Evolutionary conservation across 1,140 invertebrate species (phyloP).

Genomic region (Drosophila prosaltans): DNA sequence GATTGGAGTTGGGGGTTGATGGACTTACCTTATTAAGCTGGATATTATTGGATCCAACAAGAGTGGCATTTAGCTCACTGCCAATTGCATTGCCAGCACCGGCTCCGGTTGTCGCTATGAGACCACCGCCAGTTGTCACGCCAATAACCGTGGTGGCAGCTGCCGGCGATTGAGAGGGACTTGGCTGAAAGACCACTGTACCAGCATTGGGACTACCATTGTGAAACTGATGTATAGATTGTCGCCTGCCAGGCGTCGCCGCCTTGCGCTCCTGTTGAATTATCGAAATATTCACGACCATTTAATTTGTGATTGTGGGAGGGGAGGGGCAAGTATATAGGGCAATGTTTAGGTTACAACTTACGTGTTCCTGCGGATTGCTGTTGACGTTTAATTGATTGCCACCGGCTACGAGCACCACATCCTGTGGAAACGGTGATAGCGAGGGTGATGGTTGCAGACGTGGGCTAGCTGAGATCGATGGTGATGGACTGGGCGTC

Average conservation of each 20-base stretch:
- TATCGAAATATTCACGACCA: too few relatives aligned
- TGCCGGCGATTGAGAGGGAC: slow-evolving; percentile 82
- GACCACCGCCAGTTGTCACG: slow-evolving; percentile 79
- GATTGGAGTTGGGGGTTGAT: too few relatives aligned
- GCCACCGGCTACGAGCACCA: slow-evolving; percentile 82
- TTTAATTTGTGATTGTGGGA: not conserved
- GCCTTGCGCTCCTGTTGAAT: slow-evolving; percentile 78
- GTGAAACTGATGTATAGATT: slow-evolving; percentile 82
- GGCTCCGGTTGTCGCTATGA: slow-evolving; percentile 56
- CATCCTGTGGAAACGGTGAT: slow-evolving; percentile 83
- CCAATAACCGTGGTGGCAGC: slow-evolving; percentile 82
- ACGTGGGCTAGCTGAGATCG: slow-evolving; percentile 83
- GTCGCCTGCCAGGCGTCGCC: slow-evolving; percentile 82
- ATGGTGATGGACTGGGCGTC: slow-evolving; percentile 83
- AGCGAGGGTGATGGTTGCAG: slow-evolving; percentile 83
- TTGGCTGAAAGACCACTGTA: slow-evolving; percentile 82
- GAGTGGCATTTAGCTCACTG: slow-evolving; percentile 82
- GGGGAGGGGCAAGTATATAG: not conserved
- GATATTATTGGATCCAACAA: slow-evolving; percentile 83
- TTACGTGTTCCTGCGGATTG: slow-evolving; percentile 82
- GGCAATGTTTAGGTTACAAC: slow-evolving; percentile 26
- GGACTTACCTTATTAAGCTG: slow-evolving; percentile 79
- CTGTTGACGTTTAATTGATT: slow-evolving; percentile 80
- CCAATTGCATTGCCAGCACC: slow-evolving; percentile 67
- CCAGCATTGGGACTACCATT: slow-evolving; percentile 83